Base-by-base conservation (phyloP, 2,888 invertebrate species). In the Oasisia sp. region DNA sequence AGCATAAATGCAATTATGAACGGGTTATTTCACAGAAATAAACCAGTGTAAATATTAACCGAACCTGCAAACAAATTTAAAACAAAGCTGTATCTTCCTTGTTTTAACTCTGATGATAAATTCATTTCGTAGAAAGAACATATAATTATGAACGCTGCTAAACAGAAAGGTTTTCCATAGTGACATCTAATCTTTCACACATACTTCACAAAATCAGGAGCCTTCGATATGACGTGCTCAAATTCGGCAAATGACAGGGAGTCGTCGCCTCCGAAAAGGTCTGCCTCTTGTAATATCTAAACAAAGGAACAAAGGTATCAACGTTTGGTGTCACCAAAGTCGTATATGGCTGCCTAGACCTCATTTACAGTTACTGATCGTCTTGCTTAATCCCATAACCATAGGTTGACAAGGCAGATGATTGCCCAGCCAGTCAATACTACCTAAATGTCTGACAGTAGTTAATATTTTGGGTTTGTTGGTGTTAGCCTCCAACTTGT, bases 181-280 rank as follows among this genome's bases (percentile, higher is more conserved):
- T 38, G 32, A 45, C 12, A 32, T 32, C 91, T 50, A 27, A 27
- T 89, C 32, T 32, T 14, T 50, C 89, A 50, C 14, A 92, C 95
- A 94, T 95, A 96, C 96, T 96, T 96, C 89, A 95, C 94, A 95
- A 96, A 96, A 94, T 96, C 96, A 89, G 96, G 96, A 91, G 96
- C 95, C 93, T 96, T 96, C 32, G 96, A 96, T 32, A 96, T 96
- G 92, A 96, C 96, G 94, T 96, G 96, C 92, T 96, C 96, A 95
- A 96, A 96, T 92, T 96, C 96, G 91, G 96, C 96, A 95, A 96
- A 96, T 5, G 96, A 96, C 91, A 96, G 94, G 0, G 95, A 94
- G 89, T 95, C 94, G 94, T 96, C 96, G 93, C 96, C 95, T 94
- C 96, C 96, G 91, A 96, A 38, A 38, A 38, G 94, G 93, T 96